Evolutionary conservation across 2,888 invertebrate species (phyloP).

Genomic region (Alsophila aescularia): DNA sequence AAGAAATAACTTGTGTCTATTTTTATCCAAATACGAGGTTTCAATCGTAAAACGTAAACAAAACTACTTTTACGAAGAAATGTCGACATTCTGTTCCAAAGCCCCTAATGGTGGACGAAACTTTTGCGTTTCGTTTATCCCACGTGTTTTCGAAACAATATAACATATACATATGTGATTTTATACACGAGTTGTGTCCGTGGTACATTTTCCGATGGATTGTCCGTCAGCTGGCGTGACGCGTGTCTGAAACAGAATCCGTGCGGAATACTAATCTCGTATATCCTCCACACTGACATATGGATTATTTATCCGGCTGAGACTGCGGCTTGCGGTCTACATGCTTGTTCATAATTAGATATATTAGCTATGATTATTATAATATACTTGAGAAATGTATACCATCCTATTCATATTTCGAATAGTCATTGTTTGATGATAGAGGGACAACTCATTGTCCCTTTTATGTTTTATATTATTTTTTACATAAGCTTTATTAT

Average conservation of each 20-base stretch:
- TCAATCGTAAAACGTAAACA: background rate
- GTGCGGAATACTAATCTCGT: constrained; percentile 43
- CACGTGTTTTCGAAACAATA: background rate
- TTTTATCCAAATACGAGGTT: background rate
- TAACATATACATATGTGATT: background rate
- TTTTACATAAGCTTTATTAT: no score
- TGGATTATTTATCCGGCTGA: constrained; percentile 33
- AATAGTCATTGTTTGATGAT: no score
- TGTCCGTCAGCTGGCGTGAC: constrained; percentile 34
- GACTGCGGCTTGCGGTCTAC: constrained; percentile 58
- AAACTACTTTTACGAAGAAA: background rate
- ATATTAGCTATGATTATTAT: background rate
- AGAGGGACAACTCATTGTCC: no score
- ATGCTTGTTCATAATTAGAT: constrained; percentile 14
- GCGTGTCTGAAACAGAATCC: constrained; percentile 50
- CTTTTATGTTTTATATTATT: no score
- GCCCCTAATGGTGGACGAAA: no score
- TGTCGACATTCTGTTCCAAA: background rate
- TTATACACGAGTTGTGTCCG: background rate
- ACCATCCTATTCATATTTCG: no score
- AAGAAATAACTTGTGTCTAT: background rate
- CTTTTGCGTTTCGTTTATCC: background rate
- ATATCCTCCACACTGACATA: constrained; percentile 27
- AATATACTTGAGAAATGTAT: background rate
- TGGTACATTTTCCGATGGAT: constrained; percentile 8